Evolutionary conservation across 2,113 vertebrate species (phyloP).

Genomic region (Synodontis membranacea): DNA sequence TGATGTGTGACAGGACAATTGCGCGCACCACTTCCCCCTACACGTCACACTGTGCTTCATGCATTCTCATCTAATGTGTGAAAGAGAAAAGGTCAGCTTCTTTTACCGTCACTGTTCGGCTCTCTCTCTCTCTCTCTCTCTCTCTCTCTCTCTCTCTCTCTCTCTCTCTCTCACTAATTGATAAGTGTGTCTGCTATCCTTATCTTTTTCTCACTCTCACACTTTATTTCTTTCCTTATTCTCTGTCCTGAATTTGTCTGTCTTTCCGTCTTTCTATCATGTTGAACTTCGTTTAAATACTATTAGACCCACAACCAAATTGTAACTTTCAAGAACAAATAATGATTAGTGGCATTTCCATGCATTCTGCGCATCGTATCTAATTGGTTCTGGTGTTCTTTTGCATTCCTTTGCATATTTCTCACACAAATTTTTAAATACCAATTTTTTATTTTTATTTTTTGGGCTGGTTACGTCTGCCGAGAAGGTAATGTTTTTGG

Average conservation of each 20-base stretch:
- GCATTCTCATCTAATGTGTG: constrained; percentile 4
- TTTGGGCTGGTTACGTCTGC: too few species aligned
- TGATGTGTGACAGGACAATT: constrained; percentile 5
- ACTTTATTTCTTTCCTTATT: background rate
- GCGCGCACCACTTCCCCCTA: background rate
- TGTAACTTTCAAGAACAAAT: background rate
- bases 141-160: background rate
- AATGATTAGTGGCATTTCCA: background rate
- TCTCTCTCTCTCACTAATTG: background rate
- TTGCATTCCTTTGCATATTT: background rate
- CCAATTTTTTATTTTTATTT: too few species aligned
- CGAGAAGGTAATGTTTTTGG: too few species aligned
- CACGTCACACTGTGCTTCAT: background rate
- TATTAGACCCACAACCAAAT: background rate
- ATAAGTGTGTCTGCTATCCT: background rate
- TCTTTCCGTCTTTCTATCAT: background rate
- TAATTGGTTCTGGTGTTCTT: background rate
- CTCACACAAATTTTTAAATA: background rate
- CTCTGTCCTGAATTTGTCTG: background rate
- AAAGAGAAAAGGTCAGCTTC: constrained; percentile 10
- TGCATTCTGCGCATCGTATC: background rate
- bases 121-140: background rate
- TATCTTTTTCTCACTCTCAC: background rate
- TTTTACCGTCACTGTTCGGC: background rate
- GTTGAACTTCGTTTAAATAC: background rate